Evolutionary conservation across 64 coral and sea anemone species (phyloP), one percentile per base, ranked within the genome.

Genomic region (Anthopleura sola): DNA sequence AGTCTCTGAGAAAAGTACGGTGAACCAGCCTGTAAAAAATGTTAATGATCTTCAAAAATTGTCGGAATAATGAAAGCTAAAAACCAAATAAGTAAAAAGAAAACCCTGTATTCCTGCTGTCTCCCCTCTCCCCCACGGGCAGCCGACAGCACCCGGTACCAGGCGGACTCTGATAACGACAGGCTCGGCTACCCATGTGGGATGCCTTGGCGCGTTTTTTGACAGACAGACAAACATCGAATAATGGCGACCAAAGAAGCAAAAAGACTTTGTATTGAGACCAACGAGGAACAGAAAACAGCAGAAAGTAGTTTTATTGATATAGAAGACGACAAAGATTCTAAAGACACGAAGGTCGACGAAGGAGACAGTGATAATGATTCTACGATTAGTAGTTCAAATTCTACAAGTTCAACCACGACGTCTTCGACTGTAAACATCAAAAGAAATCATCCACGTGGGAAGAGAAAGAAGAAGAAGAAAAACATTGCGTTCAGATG

Each of bases 291-390:
- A 20, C 76, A 79, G 24, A 79, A 79, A 13, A 48, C 76, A 9
- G 15, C 44, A 79, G 76, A 79, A 71, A 71, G 66, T 34, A 3
- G 28, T 71, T 71, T 26, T 2, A 0, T 34, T 71, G 93, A 95
- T 55, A 88, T 48, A 21, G 94, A 96, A 33, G 80, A 89, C 20
- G 97, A 92, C 24, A 80, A 89, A 74, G 87, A 75, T n/a, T 83
- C 24, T 49, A 90, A 94, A 85, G 82, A 91, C 36, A 28, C 80
- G 29, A 99, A 90, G 85, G 60, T 90, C 21, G 97, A 99, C 11
- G 92, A 99, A 57, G 92, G 81, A 88, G 97, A 91, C 14, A 99
- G 97, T 24, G 97, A 94, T 38, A 89, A 92, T 60, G 97, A 99
- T 38, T 99, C 97, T 9, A 90, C 77, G 60, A 89, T 89, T 0